Percentiles rank a stretch among this genome's conserved stretches.
These are phyloP conservation scores for Tretioscincus oriximinensis DNA, from an alignment of 2,113 vertebrate genomes.

Conservation along the genomic window DNA sequence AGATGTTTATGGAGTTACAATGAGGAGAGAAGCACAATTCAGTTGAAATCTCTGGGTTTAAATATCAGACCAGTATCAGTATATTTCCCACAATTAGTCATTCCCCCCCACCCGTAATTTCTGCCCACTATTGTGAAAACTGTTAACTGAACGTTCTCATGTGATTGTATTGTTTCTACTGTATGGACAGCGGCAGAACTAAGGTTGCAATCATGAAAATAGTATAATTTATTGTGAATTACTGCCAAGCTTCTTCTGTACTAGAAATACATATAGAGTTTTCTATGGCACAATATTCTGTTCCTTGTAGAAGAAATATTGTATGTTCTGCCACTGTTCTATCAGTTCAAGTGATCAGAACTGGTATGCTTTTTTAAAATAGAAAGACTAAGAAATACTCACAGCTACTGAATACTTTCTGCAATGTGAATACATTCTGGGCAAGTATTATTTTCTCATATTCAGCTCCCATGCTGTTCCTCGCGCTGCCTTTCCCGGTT, in stretches of 20 bases:
- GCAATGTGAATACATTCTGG: not conserved
- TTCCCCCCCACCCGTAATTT: not conserved
- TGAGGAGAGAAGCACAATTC: not conserved
- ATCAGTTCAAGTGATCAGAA: slow-evolving; percentile 4
- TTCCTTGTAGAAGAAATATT: slow-evolving; percentile 1
- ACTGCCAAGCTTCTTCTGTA: not conserved
- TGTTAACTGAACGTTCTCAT: not conserved
- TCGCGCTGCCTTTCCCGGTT: too few relatives aligned
- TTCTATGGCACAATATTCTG: slow-evolving; percentile 2
- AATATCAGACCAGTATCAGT: slow-evolving; percentile 2
- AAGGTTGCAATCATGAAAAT: not conserved
- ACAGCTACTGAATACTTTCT: not conserved
- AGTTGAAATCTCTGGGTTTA: not conserved
- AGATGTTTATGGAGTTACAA: too few relatives aligned
- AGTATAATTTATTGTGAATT: slow-evolving; percentile 7
- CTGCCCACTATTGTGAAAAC: not conserved
- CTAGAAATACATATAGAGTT: slow-evolving; percentile 3
- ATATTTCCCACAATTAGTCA: not conserved
- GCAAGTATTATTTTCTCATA: not conserved
- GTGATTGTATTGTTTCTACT: not conserved
- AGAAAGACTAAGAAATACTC: not conserved
- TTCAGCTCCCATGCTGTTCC: too few relatives aligned
- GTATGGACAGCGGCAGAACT: not conserved
- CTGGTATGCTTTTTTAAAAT: not conserved
- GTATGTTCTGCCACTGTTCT: not conserved